phyloP scores from a whole-genome alignment of 1,140 invertebrate genomes.

The Gyrodactylus bullatarudis region DNA sequence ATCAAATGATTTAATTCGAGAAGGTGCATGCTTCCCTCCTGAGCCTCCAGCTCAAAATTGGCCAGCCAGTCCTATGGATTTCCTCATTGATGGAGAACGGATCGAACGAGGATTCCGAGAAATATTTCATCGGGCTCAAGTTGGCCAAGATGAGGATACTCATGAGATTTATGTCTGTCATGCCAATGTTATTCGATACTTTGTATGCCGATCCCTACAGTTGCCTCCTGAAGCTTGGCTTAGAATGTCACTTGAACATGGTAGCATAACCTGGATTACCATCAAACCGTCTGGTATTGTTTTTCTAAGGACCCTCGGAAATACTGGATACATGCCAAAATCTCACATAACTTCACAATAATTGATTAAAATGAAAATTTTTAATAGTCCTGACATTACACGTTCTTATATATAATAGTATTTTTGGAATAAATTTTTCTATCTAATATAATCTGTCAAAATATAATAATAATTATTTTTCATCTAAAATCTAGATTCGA shows the following conservation, averaged over 20 bases:
- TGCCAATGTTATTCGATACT: slow-evolving; percentile 87
- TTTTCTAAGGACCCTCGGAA: slow-evolving; percentile 37
- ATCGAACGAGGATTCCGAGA: slow-evolving; percentile 81
- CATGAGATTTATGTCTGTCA: slow-evolving; percentile 81
- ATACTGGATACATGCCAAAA: slow-evolving; percentile 46
- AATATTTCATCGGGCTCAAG: slow-evolving; percentile 56
- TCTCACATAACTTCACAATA: too few relatives aligned
- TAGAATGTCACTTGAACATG: slow-evolving; percentile 52
- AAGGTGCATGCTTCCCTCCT: slow-evolving; percentile 54
- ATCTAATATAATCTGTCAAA: too few relatives aligned
- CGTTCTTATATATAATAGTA: too few relatives aligned
- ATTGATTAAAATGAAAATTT: too few relatives aligned
- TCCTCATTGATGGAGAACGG: slow-evolving; percentile 58
- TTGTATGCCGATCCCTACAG: slow-evolving; percentile 78
- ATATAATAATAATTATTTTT: too few relatives aligned
- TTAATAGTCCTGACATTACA: too few relatives aligned
- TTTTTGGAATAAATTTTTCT: too few relatives aligned
- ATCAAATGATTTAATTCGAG: slow-evolving; percentile 41
- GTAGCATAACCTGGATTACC: slow-evolving; percentile 56
- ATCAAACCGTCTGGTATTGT: slow-evolving; percentile 55
- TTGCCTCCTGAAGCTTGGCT: slow-evolving; percentile 84
- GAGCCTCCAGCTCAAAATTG: slow-evolving; percentile 36
- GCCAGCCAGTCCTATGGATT: slow-evolving; percentile 31
- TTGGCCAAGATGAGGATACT: slow-evolving; percentile 40
- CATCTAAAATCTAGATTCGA: too few relatives aligned